A percentile compares a stretch with the other conserved stretches of the same genome.
Evolutionary conservation across 2,797 vertebrate species (phyloP).

Genomic region (Coranthus polyacanthus): DNA sequence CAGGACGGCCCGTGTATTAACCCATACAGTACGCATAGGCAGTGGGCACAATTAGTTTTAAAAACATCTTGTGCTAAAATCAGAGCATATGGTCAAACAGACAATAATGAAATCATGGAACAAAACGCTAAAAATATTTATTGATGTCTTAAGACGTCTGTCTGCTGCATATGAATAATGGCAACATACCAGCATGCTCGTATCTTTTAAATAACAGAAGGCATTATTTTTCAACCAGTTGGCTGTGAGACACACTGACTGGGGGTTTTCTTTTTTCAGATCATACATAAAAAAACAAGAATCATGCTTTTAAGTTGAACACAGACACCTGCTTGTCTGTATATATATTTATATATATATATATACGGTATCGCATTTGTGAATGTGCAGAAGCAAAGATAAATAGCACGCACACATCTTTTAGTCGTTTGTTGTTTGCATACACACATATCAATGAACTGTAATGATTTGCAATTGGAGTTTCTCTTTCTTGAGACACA

Average conservation of each 20-base stretch:
- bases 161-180: background rate
- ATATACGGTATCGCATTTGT: background rate
- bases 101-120: too few relatives aligned
- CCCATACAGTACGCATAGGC: background rate
- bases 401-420: background rate
- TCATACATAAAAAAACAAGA: background rate
- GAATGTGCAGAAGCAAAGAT: background rate
- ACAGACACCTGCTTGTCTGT: fast-evolving
- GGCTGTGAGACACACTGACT: background rate
- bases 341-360: too few relatives aligned
- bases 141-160: too few relatives aligned
- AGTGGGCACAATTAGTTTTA: background rate
- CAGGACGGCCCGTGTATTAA: background rate
- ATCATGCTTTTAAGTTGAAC: background rate
- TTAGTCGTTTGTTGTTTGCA: constrained; percentile 17
- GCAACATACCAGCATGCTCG: too few relatives aligned
- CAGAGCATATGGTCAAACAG: too few relatives aligned
- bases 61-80: too few relatives aligned
- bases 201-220: background rate
- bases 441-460: constrained; percentile 40
- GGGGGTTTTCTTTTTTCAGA: background rate
- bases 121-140: too few relatives aligned
- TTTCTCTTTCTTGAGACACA: constrained; percentile 38
- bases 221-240: background rate
- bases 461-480: constrained; percentile 52